Percentiles rank a stretch among this genome's conserved stretches.
Evolutionary conservation across 2,113 vertebrate species (phyloP).

Genomic region (Phrynocephalus versicolor): DNA sequence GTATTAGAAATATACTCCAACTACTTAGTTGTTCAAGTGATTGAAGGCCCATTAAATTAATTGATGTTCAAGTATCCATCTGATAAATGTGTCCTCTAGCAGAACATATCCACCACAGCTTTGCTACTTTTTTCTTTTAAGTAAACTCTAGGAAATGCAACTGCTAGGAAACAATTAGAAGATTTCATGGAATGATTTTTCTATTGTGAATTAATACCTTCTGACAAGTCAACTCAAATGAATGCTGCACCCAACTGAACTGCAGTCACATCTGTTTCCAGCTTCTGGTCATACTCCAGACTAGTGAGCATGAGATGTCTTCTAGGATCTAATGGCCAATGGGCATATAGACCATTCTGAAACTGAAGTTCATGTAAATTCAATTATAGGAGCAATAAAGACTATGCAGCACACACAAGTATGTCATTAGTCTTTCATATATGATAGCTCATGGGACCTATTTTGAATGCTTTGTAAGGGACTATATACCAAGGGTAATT

Average conservation of each 20-base stretch:
- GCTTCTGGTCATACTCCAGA: neutral
- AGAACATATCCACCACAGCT: too few species aligned
- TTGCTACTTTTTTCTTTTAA: too few species aligned
- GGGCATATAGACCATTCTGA: neutral
- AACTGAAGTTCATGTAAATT: neutral
- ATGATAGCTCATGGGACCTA: neutral
- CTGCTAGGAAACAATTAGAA: conserved; percentile 49
- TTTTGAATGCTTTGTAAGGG: neutral
- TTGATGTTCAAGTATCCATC: conserved; percentile 35
- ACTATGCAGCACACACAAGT: neutral
- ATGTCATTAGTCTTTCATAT: neutral
- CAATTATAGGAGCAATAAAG: neutral
- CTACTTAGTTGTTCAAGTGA: conserved; percentile 40
- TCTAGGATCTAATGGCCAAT: neutral
- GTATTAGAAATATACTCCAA: conserved; percentile 39
- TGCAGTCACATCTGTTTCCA: neutral
- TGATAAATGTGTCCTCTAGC: conserved; percentile 29
- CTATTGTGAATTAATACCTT: conserved; percentile 47
- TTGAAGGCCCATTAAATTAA: conserved; percentile 52
- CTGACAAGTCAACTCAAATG: conserved; percentile 43
- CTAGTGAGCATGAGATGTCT: neutral
- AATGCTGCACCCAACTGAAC: conserved; percentile 4
- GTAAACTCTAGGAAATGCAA: neutral
- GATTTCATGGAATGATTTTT: conserved; percentile 39
- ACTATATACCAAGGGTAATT: neutral